These are phyloP conservation scores for Arenicola marina DNA, from an alignment of 2,888 invertebrate genomes.

Conservation along the genomic window DNA sequence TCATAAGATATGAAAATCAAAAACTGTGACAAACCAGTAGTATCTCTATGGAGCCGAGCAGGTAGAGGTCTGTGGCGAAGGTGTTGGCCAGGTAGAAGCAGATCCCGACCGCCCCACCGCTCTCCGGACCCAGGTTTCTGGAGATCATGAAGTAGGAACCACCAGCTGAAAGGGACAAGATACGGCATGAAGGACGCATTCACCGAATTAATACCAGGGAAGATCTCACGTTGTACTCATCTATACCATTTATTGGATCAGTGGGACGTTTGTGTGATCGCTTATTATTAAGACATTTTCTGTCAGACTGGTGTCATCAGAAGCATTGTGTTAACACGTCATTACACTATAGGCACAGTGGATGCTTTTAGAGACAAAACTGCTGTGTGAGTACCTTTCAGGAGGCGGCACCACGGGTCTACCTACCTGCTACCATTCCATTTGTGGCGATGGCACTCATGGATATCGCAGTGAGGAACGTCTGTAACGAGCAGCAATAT, in stretches of 20 bases:
- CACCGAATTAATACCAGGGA: neutral
- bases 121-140: constrained; percentile 41
- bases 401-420: too few species aligned
- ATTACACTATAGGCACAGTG: too few species aligned
- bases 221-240: too few species aligned
- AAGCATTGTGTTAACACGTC: too few species aligned
- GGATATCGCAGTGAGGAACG: constrained; percentile 41
- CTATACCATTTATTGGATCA: too few species aligned
- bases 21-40: constrained; percentile 37
- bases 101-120: constrained; percentile 40
- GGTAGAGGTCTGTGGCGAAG: constrained; percentile 38
- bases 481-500: constrained; percentile 37
- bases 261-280: too few species aligned
- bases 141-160: constrained; percentile 45
- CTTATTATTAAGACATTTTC: too few species aligned
- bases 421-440: constrained; percentile 40
- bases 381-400: too few species aligned
- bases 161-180: constrained; percentile 23
- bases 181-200: neutral
- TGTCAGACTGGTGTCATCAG: too few species aligned
- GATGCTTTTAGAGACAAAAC: too few species aligned
- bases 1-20: neutral
- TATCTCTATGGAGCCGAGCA: constrained; percentile 40
- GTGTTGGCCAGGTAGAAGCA: constrained; percentile 45
- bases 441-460: constrained; percentile 46